Base-by-base conservation (phyloP, 2,113 vertebrate genomes). In the Dipodomys ordii region DNA sequence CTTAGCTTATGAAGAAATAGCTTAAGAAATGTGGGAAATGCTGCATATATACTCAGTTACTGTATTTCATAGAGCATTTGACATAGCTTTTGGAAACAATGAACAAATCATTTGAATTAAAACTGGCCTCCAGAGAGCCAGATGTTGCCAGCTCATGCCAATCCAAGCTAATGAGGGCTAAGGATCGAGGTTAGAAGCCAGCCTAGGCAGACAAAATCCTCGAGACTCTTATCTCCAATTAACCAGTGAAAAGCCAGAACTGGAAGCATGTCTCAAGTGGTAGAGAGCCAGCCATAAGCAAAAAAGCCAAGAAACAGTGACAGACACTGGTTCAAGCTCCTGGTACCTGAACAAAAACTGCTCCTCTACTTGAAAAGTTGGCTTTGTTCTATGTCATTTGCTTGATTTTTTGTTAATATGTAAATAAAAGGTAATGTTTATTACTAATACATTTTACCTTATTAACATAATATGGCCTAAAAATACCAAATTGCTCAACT, bases 381-480 rank as follows among this genome's bases (percentile, higher is more conserved):
- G 6, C 68, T 89, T 83, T 27, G 28, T 82, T 87, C 62, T 57
- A 85, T 77, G 46, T 88, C 49, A 49, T 73, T 82, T 79, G 49
- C 85, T 94, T 92, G 71, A 92, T 67, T 94, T 32, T 39, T 79
- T 88, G 49, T 78, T 88, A 62, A n/a, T 32, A 65, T 71, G 74
- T 86, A 71, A 84, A 85, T 62, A 90, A 84, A 73, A 20, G 6
- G 13, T 87, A 84, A 30, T 68, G 67, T 84, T 88, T 57, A 57
- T 13, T 18, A 57, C 11, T 57, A 57, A 16, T 57, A 13, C 53
- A 87, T 78, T 19, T 20, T 23, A 93, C 57, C 32, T 25, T 77
- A 93, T 73, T 46, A 94, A 74, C 53, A 57, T 91, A 87, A 78
- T 71, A 76, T 2, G 64, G 1, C 62, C 11, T 78, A 82, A 60